phyloP scores from a whole-genome alignment of 2,797 vertebrate species.

The Kryptopterus vitreolus region DNA sequence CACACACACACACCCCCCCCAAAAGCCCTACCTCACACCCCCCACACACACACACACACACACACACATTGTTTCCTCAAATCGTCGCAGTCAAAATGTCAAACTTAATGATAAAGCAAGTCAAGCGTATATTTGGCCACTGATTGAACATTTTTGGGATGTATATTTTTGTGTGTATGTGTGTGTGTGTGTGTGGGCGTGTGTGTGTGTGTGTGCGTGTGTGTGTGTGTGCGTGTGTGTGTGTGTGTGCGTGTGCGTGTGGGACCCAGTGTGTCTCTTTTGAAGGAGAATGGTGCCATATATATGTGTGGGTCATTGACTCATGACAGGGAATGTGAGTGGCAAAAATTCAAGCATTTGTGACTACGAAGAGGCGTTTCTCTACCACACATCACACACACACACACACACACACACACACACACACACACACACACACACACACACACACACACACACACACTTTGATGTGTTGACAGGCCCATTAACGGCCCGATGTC shows the following conservation, averaged over 20 bases:
- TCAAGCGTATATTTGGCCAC: neutral
- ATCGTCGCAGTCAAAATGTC: neutral
- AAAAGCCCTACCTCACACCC: neutral
- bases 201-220: conserved; percentile 41
- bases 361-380: conserved; percentile 44
- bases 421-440: conserved; percentile 37
- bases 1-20: neutral
- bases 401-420: conserved; percentile 33
- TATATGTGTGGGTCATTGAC: conserved; percentile 69
- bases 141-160: conserved; percentile 6
- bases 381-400: conserved; percentile 44
- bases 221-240: conserved; percentile 49
- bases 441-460: conserved; percentile 42
- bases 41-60: neutral
- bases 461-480: conserved; percentile 68
- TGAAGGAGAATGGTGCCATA: conserved; percentile 58
- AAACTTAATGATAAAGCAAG: neutral
- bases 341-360: conserved; percentile 70
- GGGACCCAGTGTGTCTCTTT: conserved; percentile 39
- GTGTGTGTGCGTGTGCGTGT: conserved; percentile 46
- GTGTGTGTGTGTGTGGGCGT: conserved; percentile 47
- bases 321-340: conserved; percentile 65
- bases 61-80: neutral
- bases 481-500: conserved; percentile 69
- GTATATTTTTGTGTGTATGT: neutral